Percentiles rank a stretch among this genome's conserved stretches.
These are phyloP conservation scores for Ochropleura plecta DNA, from an alignment of 2,888 invertebrate genomes.

Conservation along the genomic window DNA sequence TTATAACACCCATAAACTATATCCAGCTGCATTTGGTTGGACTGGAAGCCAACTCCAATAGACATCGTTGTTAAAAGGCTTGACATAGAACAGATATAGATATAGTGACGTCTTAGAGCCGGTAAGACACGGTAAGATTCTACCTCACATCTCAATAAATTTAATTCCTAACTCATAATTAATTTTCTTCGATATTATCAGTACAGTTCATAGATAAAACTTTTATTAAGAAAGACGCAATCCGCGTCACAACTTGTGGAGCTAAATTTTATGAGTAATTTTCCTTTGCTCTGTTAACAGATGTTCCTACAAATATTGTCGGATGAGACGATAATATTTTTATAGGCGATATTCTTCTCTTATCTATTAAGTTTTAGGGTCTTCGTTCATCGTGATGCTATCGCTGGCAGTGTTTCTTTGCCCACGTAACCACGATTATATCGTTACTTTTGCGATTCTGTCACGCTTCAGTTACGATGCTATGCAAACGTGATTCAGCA, in stretches of 20 bases:
- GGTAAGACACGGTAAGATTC: too few relatives aligned
- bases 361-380: constrained; percentile 2
- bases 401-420: not conserved
- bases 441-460: not conserved
- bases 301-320: constrained; percentile 44
- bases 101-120: not conserved
- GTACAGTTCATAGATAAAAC: not conserved
- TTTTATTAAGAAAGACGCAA: constrained; percentile 10
- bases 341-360: constrained; percentile 14
- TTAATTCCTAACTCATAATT: too few relatives aligned
- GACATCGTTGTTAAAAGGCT: not conserved
- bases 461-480: not conserved
- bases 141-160: too few relatives aligned
- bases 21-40: not conserved
- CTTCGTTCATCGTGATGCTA: not conserved
- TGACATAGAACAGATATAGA: not conserved
- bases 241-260: constrained; percentile 18
- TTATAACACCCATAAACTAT: too few relatives aligned
- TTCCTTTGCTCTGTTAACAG: constrained; percentile 20
- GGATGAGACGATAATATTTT: constrained; percentile 28
- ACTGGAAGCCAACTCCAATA: not conserved
- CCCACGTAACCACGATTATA: not conserved
- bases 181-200: not conserved
- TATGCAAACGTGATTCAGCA: not conserved
- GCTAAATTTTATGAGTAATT: constrained; percentile 40